phyloP scores from a whole-genome alignment of 2,888 invertebrate genomes.

The Syrphus vitripennis region DNA sequence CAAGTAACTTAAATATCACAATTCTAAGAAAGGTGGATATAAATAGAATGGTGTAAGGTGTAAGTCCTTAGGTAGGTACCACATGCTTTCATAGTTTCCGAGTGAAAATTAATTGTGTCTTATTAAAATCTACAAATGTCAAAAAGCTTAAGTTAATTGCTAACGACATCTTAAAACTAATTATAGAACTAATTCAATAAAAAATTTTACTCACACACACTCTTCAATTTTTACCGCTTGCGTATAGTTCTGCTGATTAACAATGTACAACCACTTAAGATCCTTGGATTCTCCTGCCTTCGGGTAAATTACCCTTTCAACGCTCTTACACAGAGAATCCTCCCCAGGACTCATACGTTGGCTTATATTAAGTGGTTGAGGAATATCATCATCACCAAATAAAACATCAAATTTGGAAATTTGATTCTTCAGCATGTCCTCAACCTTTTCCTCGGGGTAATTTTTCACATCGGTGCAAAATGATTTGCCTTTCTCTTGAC shows the following conservation, averaged over 20 bases:
- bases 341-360: constrained; percentile 81
- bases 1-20: too few species aligned
- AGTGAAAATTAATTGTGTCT: too few species aligned
- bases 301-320: constrained; percentile 83
- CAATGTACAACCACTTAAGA: constrained; percentile 86
- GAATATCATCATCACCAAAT: constrained; percentile 78
- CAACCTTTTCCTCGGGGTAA: constrained; percentile 80
- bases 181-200: not conserved
- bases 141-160: not conserved
- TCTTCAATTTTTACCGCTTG: constrained; percentile 89
- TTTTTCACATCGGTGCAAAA: constrained; percentile 81
- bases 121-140: too few species aligned
- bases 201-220: constrained; percentile 88
- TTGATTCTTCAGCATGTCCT: constrained; percentile 73
- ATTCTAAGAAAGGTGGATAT: too few species aligned
- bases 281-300: constrained; percentile 84
- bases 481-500: constrained; percentile 75
- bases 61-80: too few species aligned
- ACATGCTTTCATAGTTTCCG: too few species aligned
- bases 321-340: constrained; percentile 81
- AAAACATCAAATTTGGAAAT: constrained; percentile 75
- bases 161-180: not conserved
- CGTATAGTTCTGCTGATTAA: constrained; percentile 85
- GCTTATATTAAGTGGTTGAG: constrained; percentile 81
- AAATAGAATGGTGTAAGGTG: too few species aligned